Evolutionary conservation across 1,140 invertebrate species (phyloP), one percentile per base, ranked within the genome.

Genomic region (Pinna nobilis): DNA sequence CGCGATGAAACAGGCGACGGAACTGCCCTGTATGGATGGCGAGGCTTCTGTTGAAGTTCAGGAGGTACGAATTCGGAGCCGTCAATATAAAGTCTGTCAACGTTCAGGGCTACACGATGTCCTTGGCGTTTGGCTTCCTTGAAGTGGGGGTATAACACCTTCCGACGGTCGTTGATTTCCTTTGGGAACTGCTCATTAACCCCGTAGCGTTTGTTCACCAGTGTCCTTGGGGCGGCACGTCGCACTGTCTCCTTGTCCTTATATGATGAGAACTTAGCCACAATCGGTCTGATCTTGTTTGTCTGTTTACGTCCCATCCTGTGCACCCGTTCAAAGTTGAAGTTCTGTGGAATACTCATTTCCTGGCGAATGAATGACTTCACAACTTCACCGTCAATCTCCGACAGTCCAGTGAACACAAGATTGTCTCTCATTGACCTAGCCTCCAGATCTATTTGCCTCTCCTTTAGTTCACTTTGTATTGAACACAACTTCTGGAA

Each of bases 271-370:
- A 59, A 59, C 32, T 59, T 59, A 9, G 55, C 55, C 20, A 59
- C 55, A 28, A 59, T 59, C 13, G 55, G 23, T 33, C 55, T 59
- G 11, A 13, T 6, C 11, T 20, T 28, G 20, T 32, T 11, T 9
- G 6, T 30, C 23, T 59, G 23, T 59, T 32, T 33, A 6, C 55
- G 6, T 30, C 55, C 55, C 6, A 59, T 59, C 32, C 55, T 28
- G 20, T 59, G 55, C 5, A 59, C 55, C 11, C 55, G 6, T 59
- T 59, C 9, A 33, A 59, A 59, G 11, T 59, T 13, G 11, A 59
- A 30, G 9, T 59, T 9, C 32, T 59, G 23, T 28, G 6, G 5
- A 13, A 59, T 9, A 30, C 32, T 33, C 11, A 59, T 6, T 13
- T 59, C 55, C 11, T 59, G 5, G 5, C 11, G 23, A 30, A 59